Base-by-base conservation (phyloP, 92 coral and sea anemone species). In the Epizoanthus ramosus region DNA sequence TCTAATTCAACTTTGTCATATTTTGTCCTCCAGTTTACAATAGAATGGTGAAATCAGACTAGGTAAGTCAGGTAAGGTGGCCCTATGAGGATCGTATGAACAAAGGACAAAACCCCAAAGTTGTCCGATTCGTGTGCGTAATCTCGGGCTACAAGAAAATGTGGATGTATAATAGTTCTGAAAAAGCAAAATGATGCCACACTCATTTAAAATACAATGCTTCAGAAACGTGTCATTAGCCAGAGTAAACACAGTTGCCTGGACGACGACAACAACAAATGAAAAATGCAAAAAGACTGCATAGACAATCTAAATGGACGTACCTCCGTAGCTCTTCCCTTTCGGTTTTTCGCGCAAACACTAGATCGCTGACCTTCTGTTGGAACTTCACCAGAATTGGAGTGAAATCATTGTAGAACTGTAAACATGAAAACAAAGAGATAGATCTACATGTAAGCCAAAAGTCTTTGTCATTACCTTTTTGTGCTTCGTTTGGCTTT, bases 401-500 rank as follows among this genome's bases (percentile, higher is more conserved):
- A 18, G 99, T 97, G 54, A 97, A 88, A 86, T 97, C 99, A 54
- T 97, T 97, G 86, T 97, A 97, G 82, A 97, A 97, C 99, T 97
- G 89, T 63, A 85, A 80, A 69, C 50, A 41, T 68, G 79, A 73
- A 54, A 52, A 58, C 21, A 57, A 39, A 4, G 53, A 18, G 43
- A 69, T n/a, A n/a, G n/a, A n/a, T n/a, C n/a, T n/a, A n/a, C n/a
- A n/a, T 8, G 50, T 33, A 7, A 50, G 50, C 25, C 4, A n/a
- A 18, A 21, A 16, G 6, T 45, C 31, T 6, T 35, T 67, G 72
- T n/a, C 19, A 41, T 50, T 50, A 50, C 54, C 54, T 50, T 50
- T 50, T 50, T 1, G 54, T 50, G 1, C 16, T 50, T 50, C 54
- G 8, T 50, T 43, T 0, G 50, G 50, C 8, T 43, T 6, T 43